These are phyloP conservation scores for Dufourea novaeangliae DNA, from an alignment of 1,140 invertebrate species.

Conservation along the genomic window DNA sequence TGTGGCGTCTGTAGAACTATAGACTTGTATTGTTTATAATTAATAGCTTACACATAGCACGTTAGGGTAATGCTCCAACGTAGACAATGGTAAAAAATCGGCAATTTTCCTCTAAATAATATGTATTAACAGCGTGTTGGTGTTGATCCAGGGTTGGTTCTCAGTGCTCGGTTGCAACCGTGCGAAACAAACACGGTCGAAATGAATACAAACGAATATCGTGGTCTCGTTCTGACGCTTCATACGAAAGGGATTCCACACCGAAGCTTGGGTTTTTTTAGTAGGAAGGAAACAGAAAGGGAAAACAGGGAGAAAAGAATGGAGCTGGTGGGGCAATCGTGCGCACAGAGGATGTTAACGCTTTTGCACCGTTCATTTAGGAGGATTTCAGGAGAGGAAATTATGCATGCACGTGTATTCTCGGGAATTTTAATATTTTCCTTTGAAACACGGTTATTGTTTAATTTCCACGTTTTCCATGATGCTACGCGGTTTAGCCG, in stretches of 20 bases:
- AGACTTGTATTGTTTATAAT: no score
- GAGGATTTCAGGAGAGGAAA: background rate
- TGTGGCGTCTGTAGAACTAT: no score
- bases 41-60: no score
- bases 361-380: slow-evolving; percentile 1
- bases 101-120: no score
- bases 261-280: background rate
- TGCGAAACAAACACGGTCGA: slow-evolving; percentile 15
- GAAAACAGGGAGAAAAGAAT: background rate
- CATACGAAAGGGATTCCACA: slow-evolving; percentile 15
- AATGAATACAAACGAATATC: slow-evolving; percentile 46
- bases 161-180: slow-evolving; percentile 4
- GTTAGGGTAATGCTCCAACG: no score
- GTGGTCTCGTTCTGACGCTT: slow-evolving; percentile 19
- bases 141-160: slow-evolving; percentile 8
- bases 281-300: no score
- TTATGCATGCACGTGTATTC: background rate
- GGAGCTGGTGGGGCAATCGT: no score
- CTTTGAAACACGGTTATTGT: background rate
- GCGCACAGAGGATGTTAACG: background rate
- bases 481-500: background rate
- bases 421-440: background rate
- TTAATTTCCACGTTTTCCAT: slow-evolving; percentile 20
- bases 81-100: slow-evolving; percentile 60
- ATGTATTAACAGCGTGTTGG: slow-evolving; percentile 56